Evolutionary conservation across 1,140 invertebrate genomes (phyloP).

Genomic region (Drosophila tani): DNA sequence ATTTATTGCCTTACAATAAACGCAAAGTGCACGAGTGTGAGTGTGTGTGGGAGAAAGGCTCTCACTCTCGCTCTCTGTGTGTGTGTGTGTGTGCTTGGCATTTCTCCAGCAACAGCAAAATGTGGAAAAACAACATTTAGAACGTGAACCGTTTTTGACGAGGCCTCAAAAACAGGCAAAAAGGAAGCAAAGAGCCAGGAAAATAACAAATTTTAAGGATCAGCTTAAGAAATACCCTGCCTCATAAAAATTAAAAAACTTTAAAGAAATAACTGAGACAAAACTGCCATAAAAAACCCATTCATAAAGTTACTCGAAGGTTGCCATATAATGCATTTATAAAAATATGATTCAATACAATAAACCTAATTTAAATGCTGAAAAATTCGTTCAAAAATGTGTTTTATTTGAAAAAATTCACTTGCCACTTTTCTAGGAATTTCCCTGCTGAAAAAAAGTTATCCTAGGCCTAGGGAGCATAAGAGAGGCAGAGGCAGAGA

Average conservation of each 20-base stretch:
- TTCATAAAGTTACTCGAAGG: not conserved
- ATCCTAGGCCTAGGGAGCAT: not conserved
- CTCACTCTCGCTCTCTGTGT: slow-evolving; percentile 9
- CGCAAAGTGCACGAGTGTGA: slow-evolving; percentile 60
- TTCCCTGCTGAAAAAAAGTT: not conserved
- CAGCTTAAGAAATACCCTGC: not conserved
- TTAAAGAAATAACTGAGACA: not conserved
- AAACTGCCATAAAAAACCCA: not conserved
- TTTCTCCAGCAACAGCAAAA: slow-evolving; percentile 31
- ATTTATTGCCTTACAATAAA: slow-evolving; percentile 84
- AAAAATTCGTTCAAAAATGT: not conserved
- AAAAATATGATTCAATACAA: not conserved
- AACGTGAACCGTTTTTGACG: slow-evolving; percentile 61
- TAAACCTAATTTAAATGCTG: too few relatives aligned
- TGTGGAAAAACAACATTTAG: slow-evolving; percentile 48
- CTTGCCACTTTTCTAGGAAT: not conserved
- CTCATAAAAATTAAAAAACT: not conserved
- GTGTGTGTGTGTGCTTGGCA: slow-evolving; percentile 23
- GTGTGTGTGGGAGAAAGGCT: slow-evolving; percentile 11
- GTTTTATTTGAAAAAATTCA: not conserved
- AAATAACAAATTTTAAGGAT: not conserved
- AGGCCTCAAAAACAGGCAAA: slow-evolving; percentile 52
- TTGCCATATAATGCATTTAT: not conserved
- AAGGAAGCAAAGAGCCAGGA: slow-evolving; percentile 5
- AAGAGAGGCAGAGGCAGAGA: not conserved